Evolutionary conservation across 2,888 invertebrate species (phyloP).

Genomic region (Epistrophella euchroma): DNA sequence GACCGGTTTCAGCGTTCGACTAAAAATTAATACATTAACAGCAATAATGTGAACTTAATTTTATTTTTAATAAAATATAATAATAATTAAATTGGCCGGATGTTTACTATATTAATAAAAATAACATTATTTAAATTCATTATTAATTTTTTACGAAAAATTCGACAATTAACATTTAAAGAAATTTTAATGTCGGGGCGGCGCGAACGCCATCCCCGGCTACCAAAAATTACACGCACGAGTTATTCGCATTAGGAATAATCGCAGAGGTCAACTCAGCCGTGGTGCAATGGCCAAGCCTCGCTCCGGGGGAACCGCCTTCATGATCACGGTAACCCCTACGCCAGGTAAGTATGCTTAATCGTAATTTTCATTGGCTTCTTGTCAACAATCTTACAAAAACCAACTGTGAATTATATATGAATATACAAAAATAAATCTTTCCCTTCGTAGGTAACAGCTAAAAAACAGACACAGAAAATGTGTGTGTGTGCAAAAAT

Average conservation of each 20-base stretch:
- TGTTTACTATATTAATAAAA: too few species aligned
- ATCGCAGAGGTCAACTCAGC: constrained; percentile 89
- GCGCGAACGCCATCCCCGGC: constrained; percentile 86
- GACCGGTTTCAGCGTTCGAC: too few species aligned
- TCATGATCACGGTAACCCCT: constrained; percentile 88
- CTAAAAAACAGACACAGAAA: too few species aligned
- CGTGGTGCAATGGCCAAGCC: constrained; percentile 89
- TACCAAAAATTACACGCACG: constrained; percentile 87
- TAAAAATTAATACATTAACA: too few species aligned
- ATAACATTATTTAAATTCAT: too few species aligned
- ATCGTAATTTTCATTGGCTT: neutral
- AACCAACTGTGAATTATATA: constrained; percentile 6
- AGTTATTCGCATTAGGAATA: constrained; percentile 88
- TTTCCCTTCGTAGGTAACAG: neutral
- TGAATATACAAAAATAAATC: neutral
- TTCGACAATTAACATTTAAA: too few species aligned
- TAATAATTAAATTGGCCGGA: too few species aligned
- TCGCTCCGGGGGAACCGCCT: constrained; percentile 89
- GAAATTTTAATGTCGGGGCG: constrained; percentile 72
- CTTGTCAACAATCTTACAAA: neutral
- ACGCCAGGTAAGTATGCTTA: constrained; percentile 84
- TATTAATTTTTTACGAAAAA: too few species aligned
- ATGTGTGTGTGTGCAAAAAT: too few species aligned
- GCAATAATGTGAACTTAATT: too few species aligned
- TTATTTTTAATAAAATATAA: too few species aligned